Conservation (phyloP, 1,140 invertebrate species). For the Hylyphantes graminicola region DNA sequence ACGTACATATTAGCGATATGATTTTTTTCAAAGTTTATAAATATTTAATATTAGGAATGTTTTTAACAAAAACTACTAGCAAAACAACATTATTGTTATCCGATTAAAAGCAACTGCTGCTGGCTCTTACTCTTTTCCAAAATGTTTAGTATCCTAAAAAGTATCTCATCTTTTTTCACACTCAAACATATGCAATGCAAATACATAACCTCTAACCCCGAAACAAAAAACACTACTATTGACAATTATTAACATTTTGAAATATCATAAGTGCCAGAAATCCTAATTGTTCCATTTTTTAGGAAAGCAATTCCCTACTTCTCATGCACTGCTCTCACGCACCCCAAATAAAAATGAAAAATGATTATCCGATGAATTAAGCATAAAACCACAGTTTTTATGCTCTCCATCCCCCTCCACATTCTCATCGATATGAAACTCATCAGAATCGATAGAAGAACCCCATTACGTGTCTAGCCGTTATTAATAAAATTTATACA, state of each 20-base stretch:
- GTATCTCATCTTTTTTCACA: too few species aligned
- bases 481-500: slow-evolving; percentile 47
- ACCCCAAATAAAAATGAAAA: slow-evolving; percentile 46
- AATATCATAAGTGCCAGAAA: slow-evolving; percentile 3
- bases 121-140: too few species aligned
- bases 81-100: too few species aligned
- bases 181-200: too few species aligned
- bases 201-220: too few species aligned
- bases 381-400: slow-evolving; percentile 38
- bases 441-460: slow-evolving; percentile 37
- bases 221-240: not conserved
- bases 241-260: slow-evolving; percentile 25
- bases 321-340: not conserved
- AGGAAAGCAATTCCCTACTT: not conserved
- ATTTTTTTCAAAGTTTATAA: too few species aligned
- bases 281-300: not conserved
- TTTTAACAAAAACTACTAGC: too few species aligned
- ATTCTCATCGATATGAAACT: slow-evolving; percentile 38
- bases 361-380: slow-evolving; percentile 55
- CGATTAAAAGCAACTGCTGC: too few species aligned
- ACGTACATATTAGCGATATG: too few species aligned
- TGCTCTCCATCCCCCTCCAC: not conserved
- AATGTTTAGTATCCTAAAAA: too few species aligned
- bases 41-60: too few species aligned
- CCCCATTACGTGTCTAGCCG: slow-evolving; percentile 31